These are phyloP conservation scores for Chrosomus eos DNA, from an alignment of 2,797 vertebrate species.

Conservation along the genomic window DNA sequence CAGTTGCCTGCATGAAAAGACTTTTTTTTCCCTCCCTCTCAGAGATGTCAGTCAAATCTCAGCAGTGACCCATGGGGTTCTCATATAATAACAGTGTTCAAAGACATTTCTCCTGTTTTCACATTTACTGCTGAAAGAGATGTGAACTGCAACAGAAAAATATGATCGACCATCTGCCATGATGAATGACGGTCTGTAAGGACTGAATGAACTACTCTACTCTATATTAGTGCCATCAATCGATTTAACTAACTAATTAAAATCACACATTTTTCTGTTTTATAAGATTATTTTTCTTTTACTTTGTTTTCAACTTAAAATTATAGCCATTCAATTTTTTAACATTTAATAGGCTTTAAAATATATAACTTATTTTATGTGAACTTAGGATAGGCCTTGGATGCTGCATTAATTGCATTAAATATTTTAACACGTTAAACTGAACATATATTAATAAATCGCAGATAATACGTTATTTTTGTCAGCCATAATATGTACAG, in stretches of 20 bases:
- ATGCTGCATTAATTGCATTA: not conserved
- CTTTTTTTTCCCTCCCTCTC: constrained; percentile 7
- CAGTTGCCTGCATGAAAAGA: constrained; percentile 15
- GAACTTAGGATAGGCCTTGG: too few relatives aligned
- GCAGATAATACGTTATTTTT: too few relatives aligned
- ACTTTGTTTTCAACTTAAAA: too few relatives aligned
- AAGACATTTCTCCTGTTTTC: constrained; percentile 11
- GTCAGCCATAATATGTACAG: too few relatives aligned
- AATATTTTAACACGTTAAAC: not conserved
- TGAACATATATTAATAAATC: too few relatives aligned
- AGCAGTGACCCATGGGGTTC: constrained; percentile 6
- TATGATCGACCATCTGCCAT: not conserved
- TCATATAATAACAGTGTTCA: constrained; percentile 14
- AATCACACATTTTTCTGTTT: not conserved
- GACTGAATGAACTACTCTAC: not conserved
- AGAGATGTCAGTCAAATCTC: constrained; percentile 40
- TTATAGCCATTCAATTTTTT: not conserved
- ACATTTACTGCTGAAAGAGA: constrained; percentile 15
- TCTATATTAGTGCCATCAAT: not conserved
- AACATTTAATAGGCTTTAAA: too few relatives aligned
- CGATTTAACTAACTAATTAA: not conserved
- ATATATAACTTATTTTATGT: not conserved
- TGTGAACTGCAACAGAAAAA: constrained; percentile 28
- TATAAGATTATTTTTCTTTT: too few relatives aligned
- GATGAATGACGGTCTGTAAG: constrained; percentile 3